Evolutionary conservation across 2,888 invertebrate species (phyloP).

Genomic region (Lasioglossum morio): DNA sequence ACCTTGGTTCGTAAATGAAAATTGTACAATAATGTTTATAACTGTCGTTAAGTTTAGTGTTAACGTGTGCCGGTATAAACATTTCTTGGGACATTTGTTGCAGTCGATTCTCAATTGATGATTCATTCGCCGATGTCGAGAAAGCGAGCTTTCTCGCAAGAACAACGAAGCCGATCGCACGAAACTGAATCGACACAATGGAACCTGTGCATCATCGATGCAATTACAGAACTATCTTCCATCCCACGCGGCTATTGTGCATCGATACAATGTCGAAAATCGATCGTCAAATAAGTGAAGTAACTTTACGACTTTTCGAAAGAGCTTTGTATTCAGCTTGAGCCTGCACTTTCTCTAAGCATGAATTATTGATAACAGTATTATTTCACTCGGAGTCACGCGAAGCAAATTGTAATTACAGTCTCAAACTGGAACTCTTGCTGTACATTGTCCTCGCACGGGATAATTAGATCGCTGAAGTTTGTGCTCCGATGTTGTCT

Average conservation of each 20-base stretch:
- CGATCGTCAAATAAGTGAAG: neutral
- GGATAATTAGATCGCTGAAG: neutral
- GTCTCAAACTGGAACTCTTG: neutral
- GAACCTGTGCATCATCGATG: constrained; percentile 1
- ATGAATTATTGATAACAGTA: neutral
- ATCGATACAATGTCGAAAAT: constrained; percentile 72
- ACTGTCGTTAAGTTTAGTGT: no score
- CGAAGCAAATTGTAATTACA: neutral
- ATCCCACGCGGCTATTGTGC: constrained; percentile 56
- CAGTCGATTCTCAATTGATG: neutral
- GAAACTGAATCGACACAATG: neutral
- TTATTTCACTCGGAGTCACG: neutral
- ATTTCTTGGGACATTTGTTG: neutral
- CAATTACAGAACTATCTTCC: neutral
- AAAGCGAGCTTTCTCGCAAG: neutral
- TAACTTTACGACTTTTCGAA: neutral
- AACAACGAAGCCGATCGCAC: neutral
- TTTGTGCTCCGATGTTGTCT: no score
- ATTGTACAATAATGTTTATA: no score
- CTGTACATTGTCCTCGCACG: neutral
- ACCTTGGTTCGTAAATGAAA: no score
- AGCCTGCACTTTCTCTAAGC: neutral
- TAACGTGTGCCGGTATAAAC: no score
- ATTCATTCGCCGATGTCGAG: neutral
- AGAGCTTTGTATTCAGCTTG: neutral